Evolutionary conservation across 2,888 invertebrate genomes (phyloP).

Genomic region (Hyposoter didymator): DNA sequence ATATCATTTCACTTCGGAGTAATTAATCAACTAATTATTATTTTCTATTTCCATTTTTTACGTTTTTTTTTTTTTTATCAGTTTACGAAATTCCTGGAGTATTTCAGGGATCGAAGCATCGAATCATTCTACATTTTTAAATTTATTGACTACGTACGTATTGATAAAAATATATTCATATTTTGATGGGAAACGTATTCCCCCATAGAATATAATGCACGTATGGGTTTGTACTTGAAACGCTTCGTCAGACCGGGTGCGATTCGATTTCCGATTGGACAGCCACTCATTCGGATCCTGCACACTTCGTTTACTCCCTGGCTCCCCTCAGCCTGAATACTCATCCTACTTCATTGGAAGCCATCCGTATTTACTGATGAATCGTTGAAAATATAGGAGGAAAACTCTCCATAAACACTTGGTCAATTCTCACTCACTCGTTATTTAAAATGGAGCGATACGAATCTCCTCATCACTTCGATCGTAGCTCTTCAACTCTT

Average conservation of each 20-base stretch:
- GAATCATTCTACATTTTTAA: constrained; percentile 32
- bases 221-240: constrained; percentile 28
- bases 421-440: constrained; percentile 50
- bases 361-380: constrained; percentile 24
- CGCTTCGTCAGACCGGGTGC: constrained; percentile 53
- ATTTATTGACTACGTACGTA: background rate
- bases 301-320: constrained; percentile 33
- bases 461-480: background rate
- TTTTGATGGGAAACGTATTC: background rate
- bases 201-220: background rate
- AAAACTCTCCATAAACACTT: constrained; percentile 60
- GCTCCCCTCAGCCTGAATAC: background rate
- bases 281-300: constrained; percentile 53
- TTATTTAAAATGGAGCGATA: constrained; percentile 45
- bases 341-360: constrained; percentile 45
- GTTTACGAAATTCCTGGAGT: constrained; percentile 18
- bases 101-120: constrained; percentile 24
- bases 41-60: constrained; percentile 33
- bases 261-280: constrained; percentile 53
- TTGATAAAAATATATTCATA: background rate
- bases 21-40: background rate
- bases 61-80: constrained; percentile 45
- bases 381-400: constrained; percentile 50
- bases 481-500: constrained; percentile 33
- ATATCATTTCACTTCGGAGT: background rate